These are phyloP conservation scores for Mamestra configurata DNA, from an alignment of 1,140 invertebrate genomes.

Conservation along the genomic window DNA sequence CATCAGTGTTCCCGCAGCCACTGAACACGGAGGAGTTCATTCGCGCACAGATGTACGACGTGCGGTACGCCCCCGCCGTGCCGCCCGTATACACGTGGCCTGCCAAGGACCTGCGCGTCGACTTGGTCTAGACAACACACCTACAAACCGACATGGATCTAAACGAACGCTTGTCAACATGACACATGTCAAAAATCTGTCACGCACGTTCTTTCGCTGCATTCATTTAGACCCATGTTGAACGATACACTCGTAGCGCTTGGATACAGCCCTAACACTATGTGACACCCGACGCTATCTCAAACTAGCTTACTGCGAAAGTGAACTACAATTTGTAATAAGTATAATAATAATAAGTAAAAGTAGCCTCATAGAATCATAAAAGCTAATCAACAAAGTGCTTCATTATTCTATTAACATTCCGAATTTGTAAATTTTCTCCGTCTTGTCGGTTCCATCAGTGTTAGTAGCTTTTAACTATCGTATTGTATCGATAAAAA, in stretches of 20 bases:
- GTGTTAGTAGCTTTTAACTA: background rate
- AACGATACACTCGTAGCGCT: no score
- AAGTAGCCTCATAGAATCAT: no score
- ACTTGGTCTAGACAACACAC: slow-evolving; percentile 66
- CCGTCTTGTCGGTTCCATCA: background rate
- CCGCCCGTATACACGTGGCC: slow-evolving; percentile 92
- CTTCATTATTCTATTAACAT: no score
- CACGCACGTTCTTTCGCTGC: no score
- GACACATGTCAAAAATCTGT: no score
- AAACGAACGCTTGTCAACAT: no score
- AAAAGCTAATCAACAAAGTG: no score
- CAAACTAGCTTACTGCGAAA: background rate
- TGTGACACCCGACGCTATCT: no score
- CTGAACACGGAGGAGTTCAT: slow-evolving; percentile 92
- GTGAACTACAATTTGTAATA: background rate
- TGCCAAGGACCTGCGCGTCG: slow-evolving; percentile 60
- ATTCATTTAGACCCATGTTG: no score
- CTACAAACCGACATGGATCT: background rate
- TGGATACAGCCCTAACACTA: background rate
- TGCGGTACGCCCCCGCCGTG: slow-evolving; percentile 91
- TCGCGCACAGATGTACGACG: slow-evolving; percentile 94
- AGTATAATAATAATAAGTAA: background rate
- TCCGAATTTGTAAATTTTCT: background rate
- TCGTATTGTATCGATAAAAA: background rate
- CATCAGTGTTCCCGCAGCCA: slow-evolving; percentile 93